These are phyloP conservation scores for Amphibalanus amphitrite DNA, from an alignment of 1,140 invertebrate genomes.

Conservation along the genomic window DNA sequence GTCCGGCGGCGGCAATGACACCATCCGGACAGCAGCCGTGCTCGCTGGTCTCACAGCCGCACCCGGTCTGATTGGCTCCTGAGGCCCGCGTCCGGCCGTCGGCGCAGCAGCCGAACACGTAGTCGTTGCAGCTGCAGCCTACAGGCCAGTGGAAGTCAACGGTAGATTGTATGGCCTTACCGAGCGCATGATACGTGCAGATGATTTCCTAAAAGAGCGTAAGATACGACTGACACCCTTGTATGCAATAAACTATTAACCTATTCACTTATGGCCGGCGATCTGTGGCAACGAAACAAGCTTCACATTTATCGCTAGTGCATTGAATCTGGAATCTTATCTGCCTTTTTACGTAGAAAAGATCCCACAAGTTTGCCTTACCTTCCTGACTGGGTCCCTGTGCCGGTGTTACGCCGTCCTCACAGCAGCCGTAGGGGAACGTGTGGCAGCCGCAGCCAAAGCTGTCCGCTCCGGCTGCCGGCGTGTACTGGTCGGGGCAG, in stretches of 20 bases:
- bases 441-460: slow-evolving; percentile 72
- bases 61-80: slow-evolving; percentile 38
- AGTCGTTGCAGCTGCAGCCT: slow-evolving; percentile 65
- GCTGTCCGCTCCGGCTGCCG: slow-evolving; percentile 52
- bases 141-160: no score
- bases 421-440: slow-evolving; percentile 63
- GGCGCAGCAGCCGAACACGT: slow-evolving; percentile 68
- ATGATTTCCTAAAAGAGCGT: no score
- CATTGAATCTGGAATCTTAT: no score
- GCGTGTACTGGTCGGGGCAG: slow-evolving; percentile 67
- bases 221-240: no score
- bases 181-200: no score
- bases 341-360: no score
- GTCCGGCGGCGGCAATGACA: slow-evolving; percentile 51
- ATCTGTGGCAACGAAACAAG: no score
- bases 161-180: no score
- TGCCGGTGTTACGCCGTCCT: slow-evolving; percentile 52
- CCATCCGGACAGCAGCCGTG: slow-evolving; percentile 76
- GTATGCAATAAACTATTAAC: no score
- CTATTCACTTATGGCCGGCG: no score
- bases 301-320: no score
- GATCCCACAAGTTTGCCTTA: no score
- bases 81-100: slow-evolving; percentile 42
- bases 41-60: slow-evolving; percentile 54
- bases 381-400: slow-evolving; percentile 32